A percentile compares a stretch with the other conserved stretches of the same genome.
Conservation (phyloP, 2,888 invertebrate species). For the Eupithecia vulgata region DNA sequence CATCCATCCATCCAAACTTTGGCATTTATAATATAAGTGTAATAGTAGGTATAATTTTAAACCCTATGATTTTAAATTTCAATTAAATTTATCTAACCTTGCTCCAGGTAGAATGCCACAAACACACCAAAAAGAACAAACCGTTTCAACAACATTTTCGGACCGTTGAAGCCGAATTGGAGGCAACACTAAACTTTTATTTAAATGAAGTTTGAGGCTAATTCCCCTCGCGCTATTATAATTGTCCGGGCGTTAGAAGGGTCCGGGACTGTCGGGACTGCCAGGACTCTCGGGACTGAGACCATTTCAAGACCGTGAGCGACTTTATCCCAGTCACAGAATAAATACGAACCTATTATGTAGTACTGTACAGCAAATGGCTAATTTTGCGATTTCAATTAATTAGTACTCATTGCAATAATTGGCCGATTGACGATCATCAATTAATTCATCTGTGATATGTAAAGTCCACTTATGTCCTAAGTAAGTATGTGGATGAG, state of each 20-base stretch:
- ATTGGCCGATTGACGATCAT: no score
- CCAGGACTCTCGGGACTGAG: background rate
- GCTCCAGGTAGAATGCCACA: background rate
- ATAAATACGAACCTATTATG: slow-evolving; percentile 15
- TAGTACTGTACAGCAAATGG: background rate
- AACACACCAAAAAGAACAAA: background rate
- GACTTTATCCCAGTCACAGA: slow-evolving; percentile 36
- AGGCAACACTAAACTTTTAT: slow-evolving; percentile 46
- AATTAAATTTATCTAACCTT: background rate
- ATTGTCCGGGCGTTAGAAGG: slow-evolving; percentile 49
- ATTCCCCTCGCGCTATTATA: slow-evolving; percentile 53
- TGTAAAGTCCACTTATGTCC: no score
- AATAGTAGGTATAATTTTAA: no score
- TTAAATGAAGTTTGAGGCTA: slow-evolving; percentile 55
- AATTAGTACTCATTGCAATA: no score
- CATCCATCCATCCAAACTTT: no score
- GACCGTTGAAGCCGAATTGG: slow-evolving; percentile 21
- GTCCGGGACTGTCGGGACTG: slow-evolving; percentile 22
- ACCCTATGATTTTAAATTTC: background rate
- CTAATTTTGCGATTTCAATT: no score
- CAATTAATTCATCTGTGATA: no score
- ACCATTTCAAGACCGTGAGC: slow-evolving; percentile 41
- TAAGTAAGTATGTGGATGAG: no score
- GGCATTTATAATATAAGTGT: no score
- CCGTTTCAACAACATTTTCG: background rate